A percentile compares a stretch with the other conserved stretches of the same genome.
These are phyloP conservation scores for Indri indri DNA, from an alignment of 2,113 vertebrate species.

Conservation along the genomic window DNA sequence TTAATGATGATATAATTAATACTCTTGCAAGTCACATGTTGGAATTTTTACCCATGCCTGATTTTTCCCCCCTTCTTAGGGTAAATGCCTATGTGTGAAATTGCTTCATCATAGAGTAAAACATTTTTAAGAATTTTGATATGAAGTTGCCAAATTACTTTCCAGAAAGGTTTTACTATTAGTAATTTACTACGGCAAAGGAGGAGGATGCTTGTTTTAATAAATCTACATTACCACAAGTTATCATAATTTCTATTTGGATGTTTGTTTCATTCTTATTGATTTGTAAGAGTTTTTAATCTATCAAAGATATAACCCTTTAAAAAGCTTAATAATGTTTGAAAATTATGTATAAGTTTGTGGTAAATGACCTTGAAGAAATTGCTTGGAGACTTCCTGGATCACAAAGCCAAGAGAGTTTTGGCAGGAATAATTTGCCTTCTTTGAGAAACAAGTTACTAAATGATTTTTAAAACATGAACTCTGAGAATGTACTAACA, in stretches of 20 bases:
- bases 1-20: not conserved
- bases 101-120: not conserved
- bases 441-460: constrained; percentile 36
- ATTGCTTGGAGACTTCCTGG: constrained; percentile 21
- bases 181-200: not conserved
- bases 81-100: not conserved
- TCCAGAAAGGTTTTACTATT: not conserved
- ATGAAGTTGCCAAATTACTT: not conserved
- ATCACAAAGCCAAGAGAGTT: not conserved
- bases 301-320: not conserved
- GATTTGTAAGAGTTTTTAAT: constrained; percentile 5
- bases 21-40: not conserved
- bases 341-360: not conserved
- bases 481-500: not conserved
- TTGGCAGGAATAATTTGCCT: not conserved
- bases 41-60: not conserved
- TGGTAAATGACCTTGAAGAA: constrained; percentile 40
- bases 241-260: not conserved
- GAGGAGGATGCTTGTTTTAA: not conserved
- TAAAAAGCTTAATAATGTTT: constrained; percentile 24
- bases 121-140: not conserved
- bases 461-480: constrained; percentile 48
- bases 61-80: not conserved
- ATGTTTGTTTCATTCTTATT: not conserved
- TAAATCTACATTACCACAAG: not conserved